Base-by-base conservation (phyloP, 2,113 vertebrate species). In the Rhinoptilus africanus region DNA sequence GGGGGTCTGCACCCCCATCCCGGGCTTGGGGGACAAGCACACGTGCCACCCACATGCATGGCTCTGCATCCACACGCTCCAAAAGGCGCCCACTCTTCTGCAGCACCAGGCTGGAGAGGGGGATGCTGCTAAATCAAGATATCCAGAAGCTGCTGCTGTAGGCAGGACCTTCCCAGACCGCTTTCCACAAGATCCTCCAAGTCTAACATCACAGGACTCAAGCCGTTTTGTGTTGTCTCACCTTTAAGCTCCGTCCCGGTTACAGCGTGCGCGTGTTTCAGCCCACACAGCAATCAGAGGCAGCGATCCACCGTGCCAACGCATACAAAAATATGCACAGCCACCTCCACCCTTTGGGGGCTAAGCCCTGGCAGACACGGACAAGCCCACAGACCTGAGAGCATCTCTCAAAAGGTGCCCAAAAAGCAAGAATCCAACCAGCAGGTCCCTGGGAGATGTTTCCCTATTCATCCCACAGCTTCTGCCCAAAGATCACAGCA, bases 41-140 rank as follows among this genome's bases (percentile, higher is more conserved):
- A 0, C 0, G 0, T 62, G 45, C 10, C 41, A 71, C 53, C 15
- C 43, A 50, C 24, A 26, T 0, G 0, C 22, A 2, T 0, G 5
- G 66, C 32, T 75, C 72, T 39, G 47, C n/a, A 63, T 13, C 8
- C 35, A 26, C 4, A 0, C 0, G 1, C 14, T 17, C 11, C 24
- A 14, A 3, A 35, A 77, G 4, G 16, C 68, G 7, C 17, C 59
- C 24, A 34, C 17, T 34, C 54, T 63, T 16, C 60, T 34, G 45
- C 45, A 92, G 30, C 2, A 14, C 53, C n/a, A 68, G 23, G 27
- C 39, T 37, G 8, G 28, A 74, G 45, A 48, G n/a, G 1, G n/a
- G 1, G 6, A 57, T 57, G 15, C 7, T 37, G 17, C 16, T 73
- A 45, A 51, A 69, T 8, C 30, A 62, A 80, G 54, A 60, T 4